These are phyloP conservation scores for Tigriopus japonicus DNA, from an alignment of 1,140 invertebrate genomes.

Conservation along the genomic window DNA sequence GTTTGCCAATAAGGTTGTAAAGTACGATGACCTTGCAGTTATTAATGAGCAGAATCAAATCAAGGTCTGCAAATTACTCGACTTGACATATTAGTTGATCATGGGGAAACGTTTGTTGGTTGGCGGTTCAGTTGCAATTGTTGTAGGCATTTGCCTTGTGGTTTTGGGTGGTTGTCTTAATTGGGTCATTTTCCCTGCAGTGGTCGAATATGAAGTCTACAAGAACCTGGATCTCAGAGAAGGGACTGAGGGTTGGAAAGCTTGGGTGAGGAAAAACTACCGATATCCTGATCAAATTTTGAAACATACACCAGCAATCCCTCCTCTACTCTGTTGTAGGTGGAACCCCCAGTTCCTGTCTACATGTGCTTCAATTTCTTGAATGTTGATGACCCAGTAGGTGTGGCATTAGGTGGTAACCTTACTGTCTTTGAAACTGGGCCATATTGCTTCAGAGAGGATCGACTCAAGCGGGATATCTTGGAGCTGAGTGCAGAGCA, in stretches of 20 bases:
- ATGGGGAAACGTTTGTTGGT: neutral
- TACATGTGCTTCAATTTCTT: slow-evolving; percentile 31
- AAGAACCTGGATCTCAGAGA: neutral
- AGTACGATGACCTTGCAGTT: neutral
- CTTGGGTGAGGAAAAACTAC: neutral
- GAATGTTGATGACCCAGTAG: slow-evolving; percentile 28
- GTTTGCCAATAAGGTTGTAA: slow-evolving; percentile 19
- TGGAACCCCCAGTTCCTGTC: slow-evolving; percentile 28
- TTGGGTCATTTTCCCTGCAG: neutral
- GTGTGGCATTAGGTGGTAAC: slow-evolving; percentile 26
- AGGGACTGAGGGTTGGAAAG: neutral
- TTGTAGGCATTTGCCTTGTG: neutral
- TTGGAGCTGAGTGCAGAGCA: slow-evolving; percentile 15
- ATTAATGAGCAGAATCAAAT: neutral
- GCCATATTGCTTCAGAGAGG: slow-evolving; percentile 32
- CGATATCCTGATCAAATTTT: neutral
- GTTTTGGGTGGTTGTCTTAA: neutral
- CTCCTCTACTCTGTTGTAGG: slow-evolving; percentile 25
- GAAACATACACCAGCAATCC: neutral
- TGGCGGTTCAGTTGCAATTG: neutral
- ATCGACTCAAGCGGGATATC: slow-evolving; percentile 20
- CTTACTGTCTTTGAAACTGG: slow-evolving; percentile 28
- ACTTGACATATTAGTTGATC: neutral
- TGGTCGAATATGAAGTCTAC: neutral
- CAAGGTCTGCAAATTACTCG: neutral